Base-by-base conservation (phyloP, 2,113 vertebrate species). In the Lophura nycthemera region DNA sequence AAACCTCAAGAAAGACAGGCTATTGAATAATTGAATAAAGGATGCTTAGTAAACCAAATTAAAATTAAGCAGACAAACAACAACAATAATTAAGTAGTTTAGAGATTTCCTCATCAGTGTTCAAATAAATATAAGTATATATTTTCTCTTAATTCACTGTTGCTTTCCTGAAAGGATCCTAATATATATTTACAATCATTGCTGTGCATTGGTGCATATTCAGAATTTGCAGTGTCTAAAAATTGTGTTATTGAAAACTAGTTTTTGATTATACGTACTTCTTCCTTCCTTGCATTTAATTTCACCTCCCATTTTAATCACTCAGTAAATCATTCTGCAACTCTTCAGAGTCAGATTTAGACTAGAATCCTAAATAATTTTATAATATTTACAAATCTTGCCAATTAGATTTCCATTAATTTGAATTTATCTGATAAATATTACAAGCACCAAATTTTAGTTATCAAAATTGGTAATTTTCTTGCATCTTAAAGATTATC, bases 161-260 rank as follows among this genome's bases (percentile, higher is more conserved):
- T 69, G 2, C 13, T 90, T 77, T 92, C 13, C 45, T 70, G 32
- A 80, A 80, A 67, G 4, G 21, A 45, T 47, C 2, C 9, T 66
- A 1, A 0, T 7, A 20, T 20, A 43, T 1, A 11, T 19, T 0
- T 48, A 86, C 15, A 76, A n/a, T 30, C 10, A 38, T 20, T 66
- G 3, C 8, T 83, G 56, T 89, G 52, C 63, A 70, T 1, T 77
- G 40, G 32, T 16, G 45, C 67, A 61, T 88, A 85, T 90, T 76
- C 25, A 73, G 40, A 88, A 10, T 56, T 25, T 42, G 22, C 2
- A 65, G 9, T 22, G 6, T 47, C 5, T 72, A 84, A 91, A 78
- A 80, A 36, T 17, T 54, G 5, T 63, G 84, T 85, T 61, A 6
- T 11, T 25, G 11, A 52, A 88, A 79, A 43, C 0, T 47, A 47